Evolutionary conservation across 1,140 invertebrate genomes (phyloP).

Genomic region (Gerris buenoi): DNA sequence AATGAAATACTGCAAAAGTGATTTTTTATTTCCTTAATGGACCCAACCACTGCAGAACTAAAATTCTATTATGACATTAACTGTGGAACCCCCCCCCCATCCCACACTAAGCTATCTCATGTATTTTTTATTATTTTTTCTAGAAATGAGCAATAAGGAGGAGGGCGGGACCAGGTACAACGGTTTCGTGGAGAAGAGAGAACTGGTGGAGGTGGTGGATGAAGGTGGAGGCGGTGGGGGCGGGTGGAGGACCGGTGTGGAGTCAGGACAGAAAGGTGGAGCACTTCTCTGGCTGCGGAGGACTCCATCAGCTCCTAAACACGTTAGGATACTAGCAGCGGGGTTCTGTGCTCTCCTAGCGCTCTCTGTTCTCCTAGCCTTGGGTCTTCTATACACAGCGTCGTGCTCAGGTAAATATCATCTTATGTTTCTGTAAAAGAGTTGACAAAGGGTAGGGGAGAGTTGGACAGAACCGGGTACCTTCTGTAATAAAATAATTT

Average conservation of each 20-base stretch:
- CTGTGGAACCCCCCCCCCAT: no score
- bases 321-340: conserved; percentile 9
- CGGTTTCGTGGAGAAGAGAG: conserved; percentile 11
- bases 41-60: no score
- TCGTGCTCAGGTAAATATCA: conserved; percentile 5
- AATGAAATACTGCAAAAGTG: no score
- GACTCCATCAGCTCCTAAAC: conserved; percentile 5
- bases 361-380: conserved; percentile 10
- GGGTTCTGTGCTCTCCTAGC: conserved; percentile 13
- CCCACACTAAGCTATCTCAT: no score
- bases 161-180: neutral
- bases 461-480: no score
- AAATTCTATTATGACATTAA: no score
- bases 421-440: no score
- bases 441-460: no score
- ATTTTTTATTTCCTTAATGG: no score
- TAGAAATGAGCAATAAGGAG: neutral
- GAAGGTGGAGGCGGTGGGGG: conserved; percentile 8
- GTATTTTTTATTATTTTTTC: no score
- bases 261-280: conserved; percentile 6
- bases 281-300: conserved; percentile 10
- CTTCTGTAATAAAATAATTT: no score
- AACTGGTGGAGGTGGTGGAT: conserved; percentile 14
- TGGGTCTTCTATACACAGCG: conserved; percentile 6
- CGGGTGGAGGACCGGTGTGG: neutral